Evolutionary conservation across 2,888 invertebrate genomes (phyloP).

Genomic region (Drosophila eohydei): DNA sequence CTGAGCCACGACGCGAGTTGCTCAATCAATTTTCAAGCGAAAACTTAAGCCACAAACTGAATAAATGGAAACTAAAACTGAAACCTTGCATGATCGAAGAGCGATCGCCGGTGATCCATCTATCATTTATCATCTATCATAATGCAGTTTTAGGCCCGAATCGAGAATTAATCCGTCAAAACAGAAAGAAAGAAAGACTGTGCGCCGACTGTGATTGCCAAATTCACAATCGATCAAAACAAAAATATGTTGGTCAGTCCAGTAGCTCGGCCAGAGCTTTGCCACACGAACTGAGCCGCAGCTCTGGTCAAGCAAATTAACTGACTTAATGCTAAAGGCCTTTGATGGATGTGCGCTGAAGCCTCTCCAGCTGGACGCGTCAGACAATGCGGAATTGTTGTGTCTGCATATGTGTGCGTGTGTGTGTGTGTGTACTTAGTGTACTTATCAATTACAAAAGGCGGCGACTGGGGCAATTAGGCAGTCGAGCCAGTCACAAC

Average conservation of each 20-base stretch:
- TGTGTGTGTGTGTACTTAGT: conserved; percentile 12
- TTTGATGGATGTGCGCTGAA: conserved; percentile 71
- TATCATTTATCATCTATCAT: conserved; percentile 76
- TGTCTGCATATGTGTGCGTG: not conserved
- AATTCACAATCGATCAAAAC: conserved; percentile 77
- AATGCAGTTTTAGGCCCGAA: conserved; percentile 78
- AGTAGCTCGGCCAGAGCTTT: conserved; percentile 32
- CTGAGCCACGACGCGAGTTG: conserved; percentile 58
- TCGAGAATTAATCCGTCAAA: conserved; percentile 83
- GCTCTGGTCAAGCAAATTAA: conserved; percentile 66
- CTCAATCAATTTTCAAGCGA: conserved; percentile 78
- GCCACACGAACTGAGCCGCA: not conserved
- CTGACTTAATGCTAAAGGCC: conserved; percentile 66
- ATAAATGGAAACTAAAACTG: conserved; percentile 21
- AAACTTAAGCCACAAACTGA: conserved; percentile 64
- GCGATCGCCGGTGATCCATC: conserved; percentile 71
- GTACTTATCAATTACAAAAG: conserved; percentile 75
- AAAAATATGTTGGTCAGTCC: conserved; percentile 39
- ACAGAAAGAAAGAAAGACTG: conserved; percentile 9
- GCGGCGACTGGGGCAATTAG: conserved; percentile 70
- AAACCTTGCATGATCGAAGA: conserved; percentile 60
- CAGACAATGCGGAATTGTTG: conserved; percentile 52
- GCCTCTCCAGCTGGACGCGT: conserved; percentile 20
- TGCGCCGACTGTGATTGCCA: conserved; percentile 61
- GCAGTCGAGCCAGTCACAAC: conserved; percentile 61